Percentiles rank a stretch among this genome's conserved stretches.
Evolutionary conservation across 2,888 invertebrate species (phyloP).

Genomic region (Nomada fucata): DNA sequence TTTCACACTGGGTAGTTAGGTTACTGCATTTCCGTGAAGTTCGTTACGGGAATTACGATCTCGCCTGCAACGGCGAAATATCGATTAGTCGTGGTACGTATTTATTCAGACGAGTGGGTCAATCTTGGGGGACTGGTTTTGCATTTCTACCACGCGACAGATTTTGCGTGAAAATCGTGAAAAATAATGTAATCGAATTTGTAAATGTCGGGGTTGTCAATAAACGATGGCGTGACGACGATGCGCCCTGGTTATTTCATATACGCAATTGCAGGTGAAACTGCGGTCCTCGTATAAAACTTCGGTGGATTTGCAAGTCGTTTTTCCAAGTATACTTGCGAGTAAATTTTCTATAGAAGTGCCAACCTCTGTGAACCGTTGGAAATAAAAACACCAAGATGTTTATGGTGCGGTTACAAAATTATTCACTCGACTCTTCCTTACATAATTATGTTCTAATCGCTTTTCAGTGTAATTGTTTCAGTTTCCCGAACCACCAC

Average conservation of each 20-base stretch:
- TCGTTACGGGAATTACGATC: not conserved
- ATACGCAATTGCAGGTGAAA: not conserved
- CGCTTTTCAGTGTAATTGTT: not conserved
- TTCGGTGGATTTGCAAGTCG: not conserved
- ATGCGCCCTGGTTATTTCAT: not conserved
- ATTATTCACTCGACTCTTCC: not conserved
- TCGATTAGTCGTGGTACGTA: slow-evolving; percentile 12
- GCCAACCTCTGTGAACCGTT: not conserved
- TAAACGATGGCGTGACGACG: not conserved
- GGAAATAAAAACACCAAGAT: slow-evolving; percentile 8
- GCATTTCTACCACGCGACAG: not conserved
- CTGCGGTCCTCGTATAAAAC: not conserved
- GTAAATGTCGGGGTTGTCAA: not conserved
- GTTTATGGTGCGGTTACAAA: slow-evolving; percentile 42
- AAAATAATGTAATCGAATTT: too few species aligned
- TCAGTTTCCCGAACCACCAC: slow-evolving; percentile 63
- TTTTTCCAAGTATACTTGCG: not conserved
- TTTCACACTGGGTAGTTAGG: not conserved
- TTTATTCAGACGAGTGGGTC: not conserved
- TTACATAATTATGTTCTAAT: not conserved
- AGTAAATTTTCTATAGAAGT: not conserved
- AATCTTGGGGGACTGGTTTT: slow-evolving; percentile 22
- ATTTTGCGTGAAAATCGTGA: not conserved
- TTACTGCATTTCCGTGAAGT: slow-evolving; percentile 33
- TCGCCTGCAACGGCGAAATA: not conserved